These are phyloP conservation scores for Minunthozetes semirufus DNA, from an alignment of 2,888 invertebrate species.

Conservation along the genomic window DNA sequence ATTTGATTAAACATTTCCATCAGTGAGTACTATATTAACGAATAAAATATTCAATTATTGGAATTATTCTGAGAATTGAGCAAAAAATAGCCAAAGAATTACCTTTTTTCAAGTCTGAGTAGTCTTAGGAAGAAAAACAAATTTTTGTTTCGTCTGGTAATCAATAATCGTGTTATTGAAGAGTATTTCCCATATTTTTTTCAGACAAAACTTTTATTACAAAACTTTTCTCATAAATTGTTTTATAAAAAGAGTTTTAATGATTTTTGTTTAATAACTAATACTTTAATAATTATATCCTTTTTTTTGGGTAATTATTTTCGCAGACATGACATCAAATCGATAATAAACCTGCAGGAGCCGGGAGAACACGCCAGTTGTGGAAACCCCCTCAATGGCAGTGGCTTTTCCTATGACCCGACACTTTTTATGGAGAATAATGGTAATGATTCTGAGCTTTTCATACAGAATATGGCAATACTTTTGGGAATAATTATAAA, in stretches of 20 bases:
- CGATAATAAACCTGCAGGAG: conserved; percentile 76
- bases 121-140: neutral
- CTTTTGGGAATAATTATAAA: no score
- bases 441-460: conserved; percentile 56
- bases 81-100: neutral
- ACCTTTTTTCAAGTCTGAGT: neutral
- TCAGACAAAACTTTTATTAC: no score
- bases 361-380: conserved; percentile 80
- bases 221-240: conserved; percentile 27
- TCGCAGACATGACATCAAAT: conserved; percentile 65
- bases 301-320: conserved; percentile 31
- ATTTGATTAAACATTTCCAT: conserved; percentile 71
- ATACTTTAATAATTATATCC: no score
- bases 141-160: neutral
- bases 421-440: conserved; percentile 73
- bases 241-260: neutral
- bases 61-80: neutral
- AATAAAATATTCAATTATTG: no score
- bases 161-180: no score
- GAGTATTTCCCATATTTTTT: no score
- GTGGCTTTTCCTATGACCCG: conserved; percentile 79
- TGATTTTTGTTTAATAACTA: no score
- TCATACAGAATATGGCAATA: conserved; percentile 54
- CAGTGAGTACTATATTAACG: conserved; percentile 46
- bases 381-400: conserved; percentile 61